phyloP scores from a whole-genome alignment of 2,113 vertebrate species.

The Microcebus lehilahytsara region DNA sequence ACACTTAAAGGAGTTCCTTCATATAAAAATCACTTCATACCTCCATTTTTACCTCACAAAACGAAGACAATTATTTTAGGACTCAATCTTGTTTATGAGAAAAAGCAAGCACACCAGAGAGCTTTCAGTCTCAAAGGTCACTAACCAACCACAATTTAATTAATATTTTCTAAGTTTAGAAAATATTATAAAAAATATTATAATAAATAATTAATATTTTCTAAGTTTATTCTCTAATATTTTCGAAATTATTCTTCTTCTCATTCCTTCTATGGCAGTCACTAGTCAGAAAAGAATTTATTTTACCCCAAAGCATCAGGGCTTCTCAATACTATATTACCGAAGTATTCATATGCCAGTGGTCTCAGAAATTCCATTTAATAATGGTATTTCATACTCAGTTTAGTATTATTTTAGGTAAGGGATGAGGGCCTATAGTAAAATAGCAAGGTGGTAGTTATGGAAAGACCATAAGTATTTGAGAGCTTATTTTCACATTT shows the following conservation, averaged over 20 bases:
- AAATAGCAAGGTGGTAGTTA: background rate
- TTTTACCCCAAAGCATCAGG: background rate
- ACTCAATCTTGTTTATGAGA: background rate
- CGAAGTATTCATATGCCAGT: background rate
- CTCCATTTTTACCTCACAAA: background rate
- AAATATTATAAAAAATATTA: no score
- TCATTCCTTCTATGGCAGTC: background rate
- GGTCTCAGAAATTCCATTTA: background rate
- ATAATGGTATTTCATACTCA: background rate
- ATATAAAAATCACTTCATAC: background rate
- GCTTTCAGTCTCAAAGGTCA: background rate
- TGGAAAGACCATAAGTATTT: background rate
- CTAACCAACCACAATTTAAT: background rate
- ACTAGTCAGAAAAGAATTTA: conserved; percentile 8
- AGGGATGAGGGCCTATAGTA: background rate
- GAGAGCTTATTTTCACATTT: background rate
- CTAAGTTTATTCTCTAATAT: background rate
- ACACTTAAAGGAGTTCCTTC: background rate
- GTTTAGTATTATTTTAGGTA: background rate
- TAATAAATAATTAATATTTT: background rate
- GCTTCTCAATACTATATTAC: background rate
- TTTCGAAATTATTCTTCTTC: background rate
- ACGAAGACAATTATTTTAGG: background rate
- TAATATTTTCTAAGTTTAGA: background rate
- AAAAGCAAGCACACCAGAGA: background rate